phyloP scores from a whole-genome alignment of 2,888 invertebrate genomes.

The Aradus depressus region DNA sequence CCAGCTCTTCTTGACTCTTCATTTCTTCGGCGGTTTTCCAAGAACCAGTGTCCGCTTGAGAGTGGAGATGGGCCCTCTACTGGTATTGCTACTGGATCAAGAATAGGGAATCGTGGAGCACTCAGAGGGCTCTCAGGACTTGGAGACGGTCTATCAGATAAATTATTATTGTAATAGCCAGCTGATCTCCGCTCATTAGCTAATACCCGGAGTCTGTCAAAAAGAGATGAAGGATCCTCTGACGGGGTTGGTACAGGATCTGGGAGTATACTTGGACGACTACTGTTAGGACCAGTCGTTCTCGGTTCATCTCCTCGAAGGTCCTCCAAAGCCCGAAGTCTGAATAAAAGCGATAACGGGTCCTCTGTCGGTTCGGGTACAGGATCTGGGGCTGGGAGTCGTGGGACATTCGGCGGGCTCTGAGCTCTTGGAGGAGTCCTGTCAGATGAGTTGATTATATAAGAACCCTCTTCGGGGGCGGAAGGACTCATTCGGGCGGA shows the following conservation, averaged over 20 bases:
- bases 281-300: background rate
- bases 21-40: too few species aligned
- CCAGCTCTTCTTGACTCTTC: too few species aligned
- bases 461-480: constrained; percentile 22
- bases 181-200: too few species aligned
- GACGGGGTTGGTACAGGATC: background rate
- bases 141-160: too few species aligned
- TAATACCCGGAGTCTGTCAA: too few species aligned
- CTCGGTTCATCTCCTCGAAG: too few species aligned
- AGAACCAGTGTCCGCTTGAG: too few species aligned
- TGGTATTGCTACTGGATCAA: too few species aligned
- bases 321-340: background rate
- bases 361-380: background rate
- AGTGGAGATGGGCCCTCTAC: too few species aligned
- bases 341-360: background rate
- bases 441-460: constrained; percentile 21
- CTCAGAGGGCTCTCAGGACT: background rate
- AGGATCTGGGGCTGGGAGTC: background rate
- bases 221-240: background rate
- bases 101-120: background rate
- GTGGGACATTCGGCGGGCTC: too few species aligned
- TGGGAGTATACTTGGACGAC: background rate
- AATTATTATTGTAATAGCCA: too few species aligned
- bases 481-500: constrained; percentile 22
- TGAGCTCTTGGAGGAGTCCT: too few species aligned